A percentile compares a stretch with the other conserved stretches of the same genome.
These are phyloP conservation scores for Lysandra coridon DNA, from an alignment of 2,888 invertebrate genomes.

Conservation along the genomic window DNA sequence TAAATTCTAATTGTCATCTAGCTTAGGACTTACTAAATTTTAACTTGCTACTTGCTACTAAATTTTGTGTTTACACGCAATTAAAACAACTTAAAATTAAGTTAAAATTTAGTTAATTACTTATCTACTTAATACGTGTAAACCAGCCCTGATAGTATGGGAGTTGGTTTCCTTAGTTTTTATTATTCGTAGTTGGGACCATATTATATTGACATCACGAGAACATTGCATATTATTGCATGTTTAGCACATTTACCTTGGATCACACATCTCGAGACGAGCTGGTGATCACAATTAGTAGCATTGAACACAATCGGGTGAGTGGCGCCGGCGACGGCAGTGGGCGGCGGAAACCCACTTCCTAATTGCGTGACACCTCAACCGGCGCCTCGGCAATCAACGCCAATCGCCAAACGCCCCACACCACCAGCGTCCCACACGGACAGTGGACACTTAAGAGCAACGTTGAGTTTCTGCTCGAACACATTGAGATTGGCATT, in stretches of 20 bases:
- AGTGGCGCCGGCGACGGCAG: slow-evolving; percentile 61
- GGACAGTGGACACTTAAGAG: background rate
- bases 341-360: slow-evolving; percentile 79
- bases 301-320: slow-evolving; percentile 72
- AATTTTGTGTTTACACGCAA: too few species aligned
- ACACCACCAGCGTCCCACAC: slow-evolving; percentile 40
- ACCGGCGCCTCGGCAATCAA: slow-evolving; percentile 77
- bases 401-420: slow-evolving; percentile 59
- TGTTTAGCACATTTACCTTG: background rate
- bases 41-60: too few species aligned
- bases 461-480: background rate
- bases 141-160: too few species aligned
- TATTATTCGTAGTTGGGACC: too few species aligned
- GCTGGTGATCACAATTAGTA: slow-evolving; percentile 61
- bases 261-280: slow-evolving; percentile 37
- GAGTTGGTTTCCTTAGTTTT: too few species aligned
- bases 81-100: too few species aligned
- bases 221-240: too few species aligned
- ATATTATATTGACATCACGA: too few species aligned
- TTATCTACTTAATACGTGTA: too few species aligned
- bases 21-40: too few species aligned
- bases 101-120: too few species aligned
- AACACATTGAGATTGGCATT: background rate
- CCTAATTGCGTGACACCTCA: slow-evolving; percentile 78
- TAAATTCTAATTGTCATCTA: too few species aligned